Percentiles rank a stretch among this genome's conserved stretches.
These are phyloP conservation scores for Ptychobarbus kaznakovi DNA, from an alignment of 2,797 vertebrate genomes.

Conservation along the genomic window DNA sequence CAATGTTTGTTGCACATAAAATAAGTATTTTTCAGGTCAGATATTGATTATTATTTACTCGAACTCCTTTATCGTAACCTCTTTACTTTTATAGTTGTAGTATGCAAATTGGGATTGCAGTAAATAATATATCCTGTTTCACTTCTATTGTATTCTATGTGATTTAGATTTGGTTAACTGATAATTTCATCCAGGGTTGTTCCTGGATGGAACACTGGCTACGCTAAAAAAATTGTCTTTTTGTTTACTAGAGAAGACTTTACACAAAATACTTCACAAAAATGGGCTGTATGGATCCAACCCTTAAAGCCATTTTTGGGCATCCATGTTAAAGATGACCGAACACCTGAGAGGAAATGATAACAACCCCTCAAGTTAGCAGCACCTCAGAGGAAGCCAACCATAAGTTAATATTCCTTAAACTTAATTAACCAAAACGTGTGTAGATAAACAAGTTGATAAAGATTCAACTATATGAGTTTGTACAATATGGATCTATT, in stretches of 20 bases:
- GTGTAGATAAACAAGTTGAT: neutral
- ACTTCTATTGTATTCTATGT: neutral
- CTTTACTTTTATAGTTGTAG: neutral
- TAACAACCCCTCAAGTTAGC: neutral
- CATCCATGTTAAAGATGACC: neutral
- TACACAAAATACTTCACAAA: neutral
- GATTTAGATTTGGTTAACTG: neutral
- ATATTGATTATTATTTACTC: neutral
- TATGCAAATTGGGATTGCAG: neutral
- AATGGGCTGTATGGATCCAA: neutral
- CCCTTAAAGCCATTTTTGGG: neutral
- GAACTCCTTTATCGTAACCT: neutral
- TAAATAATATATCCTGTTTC: neutral
- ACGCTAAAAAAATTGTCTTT: neutral
- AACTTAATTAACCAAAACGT: neutral
- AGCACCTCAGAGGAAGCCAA: too few species aligned
- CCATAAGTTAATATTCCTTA: neutral
- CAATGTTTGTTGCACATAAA: neutral
- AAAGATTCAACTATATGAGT: neutral
- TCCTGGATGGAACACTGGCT: too few species aligned
- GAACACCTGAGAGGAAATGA: too few species aligned
- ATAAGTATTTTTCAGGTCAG: neutral
- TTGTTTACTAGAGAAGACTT: neutral
- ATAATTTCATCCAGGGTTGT: too few species aligned
- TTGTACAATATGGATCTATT: too few species aligned